Evolutionary conservation across 2,888 invertebrate genomes (phyloP).

Genomic region (Reticulitermes lucifugus): DNA sequence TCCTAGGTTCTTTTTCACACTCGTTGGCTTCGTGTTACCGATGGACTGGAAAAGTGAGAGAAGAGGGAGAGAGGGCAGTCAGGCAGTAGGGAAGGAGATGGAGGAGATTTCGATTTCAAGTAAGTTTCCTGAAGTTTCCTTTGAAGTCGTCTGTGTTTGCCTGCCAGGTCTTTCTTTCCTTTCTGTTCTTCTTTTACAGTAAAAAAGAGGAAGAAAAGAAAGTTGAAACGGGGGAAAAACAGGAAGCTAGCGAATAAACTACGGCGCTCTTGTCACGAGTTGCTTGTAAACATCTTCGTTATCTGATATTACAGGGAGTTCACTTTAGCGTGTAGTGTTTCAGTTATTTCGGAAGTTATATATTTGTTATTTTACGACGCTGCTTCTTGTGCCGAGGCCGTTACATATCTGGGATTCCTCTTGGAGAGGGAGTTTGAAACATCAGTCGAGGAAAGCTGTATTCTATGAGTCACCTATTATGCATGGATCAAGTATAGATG

Average conservation of each 20-base stretch:
- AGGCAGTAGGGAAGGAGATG: not conserved
- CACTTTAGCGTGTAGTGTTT: not conserved
- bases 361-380: too few species aligned
- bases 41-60: constrained; percentile 37
- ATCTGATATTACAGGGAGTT: not conserved
- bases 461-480: too few species aligned
- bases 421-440: too few species aligned
- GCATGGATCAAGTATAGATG: too few species aligned
- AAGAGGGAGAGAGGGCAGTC: not conserved
- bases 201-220: not conserved
- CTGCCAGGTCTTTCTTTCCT: constrained; percentile 1
- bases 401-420: too few species aligned
- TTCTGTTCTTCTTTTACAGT: not conserved
- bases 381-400: too few species aligned
- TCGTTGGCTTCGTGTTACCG: constrained; percentile 9
- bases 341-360: too few species aligned
- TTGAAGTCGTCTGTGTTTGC: constrained; percentile 36
- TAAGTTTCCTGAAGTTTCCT: constrained; percentile 34
- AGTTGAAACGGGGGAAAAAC: constrained; percentile 14
- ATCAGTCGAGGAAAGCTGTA: too few species aligned
- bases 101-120: constrained; percentile 28
- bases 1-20: constrained; percentile 34
- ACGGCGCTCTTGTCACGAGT: not conserved
- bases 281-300: constrained; percentile 21
- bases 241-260: constrained; percentile 21